phyloP scores from a whole-genome alignment of 2,797 vertebrate species.

The Ctenochaetus hawaiiensis region DNA sequence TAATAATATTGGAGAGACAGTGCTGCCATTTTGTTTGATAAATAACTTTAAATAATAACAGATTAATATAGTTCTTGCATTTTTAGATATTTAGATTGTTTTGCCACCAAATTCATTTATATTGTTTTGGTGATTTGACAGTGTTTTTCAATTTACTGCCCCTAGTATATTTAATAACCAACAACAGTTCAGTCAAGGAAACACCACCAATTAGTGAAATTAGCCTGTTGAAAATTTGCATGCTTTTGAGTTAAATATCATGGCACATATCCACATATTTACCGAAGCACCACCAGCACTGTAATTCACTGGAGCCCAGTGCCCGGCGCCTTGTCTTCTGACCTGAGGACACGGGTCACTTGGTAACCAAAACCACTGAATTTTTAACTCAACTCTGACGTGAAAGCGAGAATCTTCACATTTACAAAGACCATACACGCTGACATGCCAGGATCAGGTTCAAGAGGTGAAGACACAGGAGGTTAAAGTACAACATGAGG shows the following conservation, averaged over 20 bases:
- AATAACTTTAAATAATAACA: too few relatives aligned
- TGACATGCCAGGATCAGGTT: conserved; percentile 9
- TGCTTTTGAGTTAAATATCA: neutral
- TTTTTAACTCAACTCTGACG: conserved; percentile 58
- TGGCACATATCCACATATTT: too few relatives aligned
- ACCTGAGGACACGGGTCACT: conserved; percentile 43
- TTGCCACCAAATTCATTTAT: neutral
- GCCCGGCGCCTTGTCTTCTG: conserved; percentile 29
- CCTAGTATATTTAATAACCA: neutral
- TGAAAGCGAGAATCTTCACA: conserved; percentile 41
- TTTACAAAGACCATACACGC: conserved; percentile 37
- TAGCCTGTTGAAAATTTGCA: neutral
- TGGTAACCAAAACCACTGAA: conserved; percentile 55
- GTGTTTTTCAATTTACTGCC: neutral
- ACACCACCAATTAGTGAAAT: conserved; percentile 2
- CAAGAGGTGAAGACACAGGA: neutral
- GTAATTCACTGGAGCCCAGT: conserved; percentile 42
- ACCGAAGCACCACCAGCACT: conserved; percentile 2
- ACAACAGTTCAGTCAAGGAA: neutral
- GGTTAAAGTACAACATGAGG: neutral
- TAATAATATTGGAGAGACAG: neutral
- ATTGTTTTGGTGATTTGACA: neutral
- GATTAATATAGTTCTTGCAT: neutral
- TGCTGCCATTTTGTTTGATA: too few relatives aligned
- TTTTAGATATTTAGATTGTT: neutral